Evolutionary conservation across 2,113 vertebrate genomes (phyloP), one percentile per base, ranked within the genome.

Genomic region (Chloroceryle aenea): DNA sequence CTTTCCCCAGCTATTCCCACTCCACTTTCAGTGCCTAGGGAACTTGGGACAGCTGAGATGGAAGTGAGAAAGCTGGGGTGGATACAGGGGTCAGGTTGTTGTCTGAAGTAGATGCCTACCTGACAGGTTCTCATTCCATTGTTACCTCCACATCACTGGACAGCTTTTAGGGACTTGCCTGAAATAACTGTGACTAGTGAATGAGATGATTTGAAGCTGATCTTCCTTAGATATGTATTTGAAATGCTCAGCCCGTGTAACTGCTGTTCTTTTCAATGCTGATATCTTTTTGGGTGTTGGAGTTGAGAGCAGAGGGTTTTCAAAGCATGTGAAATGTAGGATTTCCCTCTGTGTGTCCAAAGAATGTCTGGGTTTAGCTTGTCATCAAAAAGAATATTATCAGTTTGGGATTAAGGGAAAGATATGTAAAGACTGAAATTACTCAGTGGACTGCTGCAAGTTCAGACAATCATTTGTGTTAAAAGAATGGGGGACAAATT

Each of bases 111-210:
- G 61, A 17, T 50, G 5, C 62, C 86, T 66, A 53, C 20, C 67
- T 76, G 17, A 10, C 12, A 88, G 21, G 10, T 83, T 94, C 12
- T 79, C 48, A 26, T 52, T 13, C 34, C 5, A 8, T n/a, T 63
- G 36, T 30, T 89, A 27, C 26, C 2, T 2, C 23, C 16, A 10
- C 8, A 4, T 64, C 4, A 56, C 0, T 0, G 0, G 48, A 23
- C 14, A 72, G 26, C 6, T 76, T 83, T 86, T 58, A 68, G 45
- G 30, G 34, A 47, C 26, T 75, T 42, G 9, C 14, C 91, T 72
- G 40, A 15, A 68, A 6, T 14, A 48, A 1, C 1, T 48, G 15
- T 59, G 27, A 6, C 30, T 56, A 56, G 30, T 52, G 52, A 56
- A 69, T 42, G 15, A 78, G 50, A 18, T 75, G 12, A 32, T 19